phyloP scores from a whole-genome alignment of 2,888 invertebrate species.

The Eilema depressum region DNA sequence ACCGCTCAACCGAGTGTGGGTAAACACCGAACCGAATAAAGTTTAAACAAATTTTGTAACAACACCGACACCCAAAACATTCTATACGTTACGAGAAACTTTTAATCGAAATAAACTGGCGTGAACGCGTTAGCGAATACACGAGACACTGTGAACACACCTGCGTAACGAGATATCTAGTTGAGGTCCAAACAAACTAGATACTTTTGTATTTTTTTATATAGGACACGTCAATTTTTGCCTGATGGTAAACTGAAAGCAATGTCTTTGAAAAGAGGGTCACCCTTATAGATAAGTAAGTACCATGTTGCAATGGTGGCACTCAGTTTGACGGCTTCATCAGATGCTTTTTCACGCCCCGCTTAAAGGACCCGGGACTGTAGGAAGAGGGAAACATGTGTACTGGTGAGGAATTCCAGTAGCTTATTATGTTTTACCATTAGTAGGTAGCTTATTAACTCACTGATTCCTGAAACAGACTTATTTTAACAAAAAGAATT shows the following conservation, averaged over 20 bases:
- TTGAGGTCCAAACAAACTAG: conserved; percentile 17
- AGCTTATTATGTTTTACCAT: too few relatives aligned
- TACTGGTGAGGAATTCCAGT: too few relatives aligned
- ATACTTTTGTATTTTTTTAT: neutral
- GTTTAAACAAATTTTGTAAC: conserved; percentile 46
- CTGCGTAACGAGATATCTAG: conserved; percentile 47
- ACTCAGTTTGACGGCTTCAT: too few relatives aligned
- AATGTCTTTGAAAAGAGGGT: too few relatives aligned
- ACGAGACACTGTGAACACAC: conserved; percentile 53
- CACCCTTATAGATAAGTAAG: too few relatives aligned
- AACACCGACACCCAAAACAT: conserved; percentile 42
- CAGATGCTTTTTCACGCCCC: too few relatives aligned
- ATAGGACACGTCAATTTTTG: too few relatives aligned
- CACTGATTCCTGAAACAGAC: neutral
- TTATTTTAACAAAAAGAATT: too few relatives aligned
- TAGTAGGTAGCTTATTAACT: neutral
- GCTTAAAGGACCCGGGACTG: too few relatives aligned
- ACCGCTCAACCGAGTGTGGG: conserved; percentile 30
- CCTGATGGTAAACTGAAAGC: too few relatives aligned
- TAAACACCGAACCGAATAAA: conserved; percentile 37
- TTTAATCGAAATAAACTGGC: conserved; percentile 69
- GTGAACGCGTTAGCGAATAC: conserved; percentile 47
- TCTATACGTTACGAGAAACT: conserved; percentile 63
- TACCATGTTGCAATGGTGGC: too few relatives aligned
- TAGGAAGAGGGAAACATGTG: too few relatives aligned